Evolutionary conservation across 2,888 invertebrate genomes (phyloP).

Genomic region (Ommatoiulus sabulosus): DNA sequence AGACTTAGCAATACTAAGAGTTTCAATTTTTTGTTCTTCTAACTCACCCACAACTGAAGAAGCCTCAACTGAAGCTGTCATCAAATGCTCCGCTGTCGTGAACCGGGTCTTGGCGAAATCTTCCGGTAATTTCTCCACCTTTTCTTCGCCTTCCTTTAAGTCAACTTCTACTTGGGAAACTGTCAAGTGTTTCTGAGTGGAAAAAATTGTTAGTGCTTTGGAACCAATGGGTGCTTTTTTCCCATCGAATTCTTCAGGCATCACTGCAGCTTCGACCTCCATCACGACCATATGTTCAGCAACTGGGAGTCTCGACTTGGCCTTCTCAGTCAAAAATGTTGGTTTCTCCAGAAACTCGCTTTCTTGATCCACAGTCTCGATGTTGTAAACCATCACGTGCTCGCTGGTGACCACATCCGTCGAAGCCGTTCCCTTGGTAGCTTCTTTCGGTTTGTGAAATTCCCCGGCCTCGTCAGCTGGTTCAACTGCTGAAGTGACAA

Average conservation of each 20-base stretch:
- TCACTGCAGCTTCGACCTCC: constrained; percentile 59
- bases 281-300: constrained; percentile 62
- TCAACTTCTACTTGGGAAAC: constrained; percentile 56
- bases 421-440: constrained; percentile 53
- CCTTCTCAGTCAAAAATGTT: constrained; percentile 58
- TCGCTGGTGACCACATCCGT: constrained; percentile 52
- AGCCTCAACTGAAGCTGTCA: constrained; percentile 51
- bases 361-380: constrained; percentile 50
- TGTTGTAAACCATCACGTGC: constrained; percentile 59
- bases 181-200: constrained; percentile 57
- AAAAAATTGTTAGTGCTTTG: constrained; percentile 52
- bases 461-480: constrained; percentile 51
- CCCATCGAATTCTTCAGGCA: constrained; percentile 56
- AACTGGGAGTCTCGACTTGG: constrained; percentile 56
- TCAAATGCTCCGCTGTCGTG: constrained; percentile 52
- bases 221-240: constrained; percentile 29
- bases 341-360: constrained; percentile 55
- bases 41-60: constrained; percentile 52
- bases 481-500: constrained; percentile 53
- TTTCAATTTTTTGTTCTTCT: not conserved
- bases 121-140: not conserved
- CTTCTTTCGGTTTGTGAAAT: constrained; percentile 39
- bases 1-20: constrained; percentile 29
- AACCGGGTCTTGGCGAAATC: constrained; percentile 52
- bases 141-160: constrained; percentile 52